Evolutionary conservation across 1,140 invertebrate species (phyloP).

Genomic region (Procambarus virginalis): DNA sequence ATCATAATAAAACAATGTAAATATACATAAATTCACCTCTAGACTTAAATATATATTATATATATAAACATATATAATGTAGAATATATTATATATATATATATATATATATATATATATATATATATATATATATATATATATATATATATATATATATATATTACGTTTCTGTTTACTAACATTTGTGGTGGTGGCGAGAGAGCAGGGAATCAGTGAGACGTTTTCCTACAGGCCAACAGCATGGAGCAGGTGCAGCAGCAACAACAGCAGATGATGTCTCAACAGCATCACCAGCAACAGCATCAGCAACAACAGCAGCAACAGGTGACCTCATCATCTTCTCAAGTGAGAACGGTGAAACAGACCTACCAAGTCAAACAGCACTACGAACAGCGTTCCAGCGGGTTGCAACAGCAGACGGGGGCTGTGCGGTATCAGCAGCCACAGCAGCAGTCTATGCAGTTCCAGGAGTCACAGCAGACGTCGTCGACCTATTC

Average conservation of each 20-base stretch:
- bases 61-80: neutral
- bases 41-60: neutral
- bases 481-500: slow-evolving; percentile 16
- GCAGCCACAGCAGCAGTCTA: slow-evolving; percentile 18
- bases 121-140: no score
- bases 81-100: no score
- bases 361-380: slow-evolving; percentile 30
- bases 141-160: neutral
- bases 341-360: slow-evolving; percentile 31
- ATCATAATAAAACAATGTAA: slow-evolving; percentile 23
- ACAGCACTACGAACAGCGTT: slow-evolving; percentile 29
- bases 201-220: slow-evolving; percentile 29
- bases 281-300: slow-evolving; percentile 27
- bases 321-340: slow-evolving; percentile 29
- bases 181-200: slow-evolving; percentile 5
- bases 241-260: slow-evolving; percentile 29
- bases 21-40: slow-evolving; percentile 12
- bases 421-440: slow-evolving; percentile 9
- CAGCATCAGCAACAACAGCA: slow-evolving; percentile 22
- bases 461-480: slow-evolving; percentile 25
- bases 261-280: slow-evolving; percentile 1
- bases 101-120: no score
- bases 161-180: neutral
- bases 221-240: slow-evolving; percentile 50
- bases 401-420: slow-evolving; percentile 2